These are phyloP conservation scores for Prenolepis imparis DNA, from an alignment of 2,888 invertebrate species.

Conservation along the genomic window DNA sequence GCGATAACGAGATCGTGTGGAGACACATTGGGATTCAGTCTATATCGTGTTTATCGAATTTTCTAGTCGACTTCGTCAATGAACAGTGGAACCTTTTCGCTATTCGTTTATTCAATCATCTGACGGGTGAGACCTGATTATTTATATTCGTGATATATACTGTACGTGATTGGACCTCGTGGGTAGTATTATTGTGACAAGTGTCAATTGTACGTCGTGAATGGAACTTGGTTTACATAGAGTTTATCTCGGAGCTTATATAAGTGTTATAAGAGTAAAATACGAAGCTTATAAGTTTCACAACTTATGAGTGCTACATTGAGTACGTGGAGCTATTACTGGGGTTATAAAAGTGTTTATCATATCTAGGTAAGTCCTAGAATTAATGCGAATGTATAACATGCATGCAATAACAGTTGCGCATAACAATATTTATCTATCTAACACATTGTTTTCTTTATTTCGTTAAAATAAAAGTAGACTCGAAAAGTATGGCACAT, in stretches of 20 bases:
- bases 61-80: neutral
- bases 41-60: neutral
- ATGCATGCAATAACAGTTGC: slow-evolving; percentile 11
- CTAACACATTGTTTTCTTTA: neutral
- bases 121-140: slow-evolving; percentile 6
- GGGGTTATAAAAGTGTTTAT: slow-evolving; percentile 46
- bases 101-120: neutral
- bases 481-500: neutral
- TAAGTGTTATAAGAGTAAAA: slow-evolving; percentile 32
- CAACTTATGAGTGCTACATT: slow-evolving; percentile 30
- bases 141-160: slow-evolving; percentile 1
- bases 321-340: slow-evolving; percentile 47
- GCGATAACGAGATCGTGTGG: slow-evolving; percentile 6
- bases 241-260: neutral
- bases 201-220: slow-evolving; percentile 46
- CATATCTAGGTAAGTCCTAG: slow-evolving; percentile 39
- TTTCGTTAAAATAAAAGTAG: neutral
- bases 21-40: neutral
- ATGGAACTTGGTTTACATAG: slow-evolving; percentile 23
- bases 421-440: neutral
- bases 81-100: neutral
- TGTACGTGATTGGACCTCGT: slow-evolving; percentile 23
- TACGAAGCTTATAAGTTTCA: slow-evolving; percentile 23
- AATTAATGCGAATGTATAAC: slow-evolving; percentile 5
- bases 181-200: slow-evolving; percentile 38